Base-by-base conservation (phyloP, 2,888 invertebrate genomes). In the Rhingia campestris region DNA sequence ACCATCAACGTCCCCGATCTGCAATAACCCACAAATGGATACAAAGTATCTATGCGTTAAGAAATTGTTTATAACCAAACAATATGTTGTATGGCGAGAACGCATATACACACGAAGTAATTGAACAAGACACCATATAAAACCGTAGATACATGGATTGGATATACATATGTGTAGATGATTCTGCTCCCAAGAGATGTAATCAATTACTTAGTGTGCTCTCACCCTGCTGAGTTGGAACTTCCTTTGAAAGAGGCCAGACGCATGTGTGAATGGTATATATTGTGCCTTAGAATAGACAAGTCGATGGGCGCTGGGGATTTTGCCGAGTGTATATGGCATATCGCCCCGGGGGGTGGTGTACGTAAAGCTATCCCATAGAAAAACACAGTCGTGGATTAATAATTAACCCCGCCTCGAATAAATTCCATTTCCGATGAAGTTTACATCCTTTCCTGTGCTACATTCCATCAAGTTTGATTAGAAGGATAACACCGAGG, bases 141-240 rank as follows among this genome's bases (percentile, higher is more conserved):
- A 76, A 37, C n/a, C 35, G 39, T 4, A 41, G 4, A 6, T 41
- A 77, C 1, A 37, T 53, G 30, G 0, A 56, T 41, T 53, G 30
- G 0, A 56, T 41, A 67, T 6, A 35, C 12, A 47, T 22, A 7
- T 35, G 14, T 14, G 43, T 69, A 56, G 30, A 37, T 37, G 72
- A 56, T 35, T 76, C 30, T 32, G 9, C 76, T 90, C 90, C 89
- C 90, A 87, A 86, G 90, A 90, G 91, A 90, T 88, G 90, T 90
- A 90, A 90, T 90, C 90, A 90, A 90, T 90, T 90, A 90, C 90
- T 90, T 90, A 90, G 88, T 89, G 89, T 87, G 88, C 64, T 30
- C 72, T 51, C 72, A 59, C 59, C 59, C 58, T 43, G n/a, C n/a
- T 22, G 35, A 61, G 30, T 59, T 35, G 10, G n/a, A 49, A 33